A percentile compares a stretch with the other conserved stretches of the same genome.
Evolutionary conservation across 2,888 invertebrate genomes (phyloP).

Genomic region (Pseudococcus jackbeardsleyi): DNA sequence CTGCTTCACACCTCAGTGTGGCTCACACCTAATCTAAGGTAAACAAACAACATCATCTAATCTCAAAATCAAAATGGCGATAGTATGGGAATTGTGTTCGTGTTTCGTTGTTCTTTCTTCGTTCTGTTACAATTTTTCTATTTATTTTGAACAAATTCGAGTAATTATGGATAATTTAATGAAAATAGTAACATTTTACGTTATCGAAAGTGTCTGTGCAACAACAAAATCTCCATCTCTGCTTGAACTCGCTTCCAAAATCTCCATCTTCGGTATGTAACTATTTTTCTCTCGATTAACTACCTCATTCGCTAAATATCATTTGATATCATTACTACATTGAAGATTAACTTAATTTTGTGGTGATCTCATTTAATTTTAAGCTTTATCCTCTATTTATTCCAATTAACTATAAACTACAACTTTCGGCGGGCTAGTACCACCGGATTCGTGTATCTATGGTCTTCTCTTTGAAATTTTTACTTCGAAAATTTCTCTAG

Average conservation of each 20-base stretch:
- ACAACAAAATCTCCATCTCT: not conserved
- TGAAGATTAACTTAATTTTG: constrained; percentile 57
- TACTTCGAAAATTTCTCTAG: not conserved
- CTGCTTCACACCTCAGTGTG: too few relatives aligned
- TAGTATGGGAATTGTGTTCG: too few relatives aligned
- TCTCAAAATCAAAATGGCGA: too few relatives aligned
- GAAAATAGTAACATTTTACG: too few relatives aligned
- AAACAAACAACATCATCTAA: too few relatives aligned
- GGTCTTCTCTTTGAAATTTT: constrained; percentile 1
- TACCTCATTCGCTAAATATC: constrained; percentile 46
- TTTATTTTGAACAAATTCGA: too few relatives aligned
- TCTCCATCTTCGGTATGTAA: constrained; percentile 15
- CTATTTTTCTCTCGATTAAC: constrained; percentile 21
- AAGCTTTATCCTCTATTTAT: constrained; percentile 53
- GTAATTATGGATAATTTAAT: too few relatives aligned
- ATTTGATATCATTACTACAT: constrained; percentile 13
- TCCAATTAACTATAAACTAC: not conserved
- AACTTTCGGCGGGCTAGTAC: not conserved
- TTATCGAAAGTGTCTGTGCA: not conserved
- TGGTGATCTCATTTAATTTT: constrained; percentile 57
- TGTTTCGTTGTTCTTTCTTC: too few relatives aligned
- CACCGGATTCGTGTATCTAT: not conserved
- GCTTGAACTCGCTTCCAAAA: constrained; percentile 36
- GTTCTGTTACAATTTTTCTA: too few relatives aligned
- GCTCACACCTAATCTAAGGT: too few relatives aligned